These are phyloP conservation scores for Paracentrotus lividus DNA, from an alignment of 53 echinoderm and acorn worm species.

Conservation along the genomic window DNA sequence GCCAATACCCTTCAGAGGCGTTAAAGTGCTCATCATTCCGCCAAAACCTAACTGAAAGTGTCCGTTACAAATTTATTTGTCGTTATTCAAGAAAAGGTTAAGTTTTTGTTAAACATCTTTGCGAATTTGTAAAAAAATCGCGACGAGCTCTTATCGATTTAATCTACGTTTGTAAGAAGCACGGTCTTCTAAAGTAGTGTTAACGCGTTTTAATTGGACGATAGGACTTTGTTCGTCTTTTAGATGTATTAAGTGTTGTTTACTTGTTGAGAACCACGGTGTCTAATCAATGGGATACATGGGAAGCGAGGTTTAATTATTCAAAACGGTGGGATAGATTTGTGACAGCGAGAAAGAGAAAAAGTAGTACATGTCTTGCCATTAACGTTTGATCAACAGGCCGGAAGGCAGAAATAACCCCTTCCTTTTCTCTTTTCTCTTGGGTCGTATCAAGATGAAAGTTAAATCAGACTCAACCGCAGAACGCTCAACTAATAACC, in stretches of 20 bases:
- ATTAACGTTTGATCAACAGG: constrained; percentile 63
- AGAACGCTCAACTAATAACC: constrained; percentile 67
- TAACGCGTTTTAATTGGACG: constrained; percentile 56
- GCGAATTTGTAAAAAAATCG: constrained; percentile 44
- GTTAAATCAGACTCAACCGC: constrained; percentile 65
- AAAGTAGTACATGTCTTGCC: constrained; percentile 32
- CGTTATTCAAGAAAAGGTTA: constrained; percentile 64
- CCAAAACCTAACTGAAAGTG: background rate
- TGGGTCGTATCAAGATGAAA: constrained; percentile 22
- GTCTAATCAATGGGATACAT: constrained; percentile 10
- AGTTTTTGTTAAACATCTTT: constrained; percentile 56
- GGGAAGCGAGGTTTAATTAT: constrained; percentile 55
- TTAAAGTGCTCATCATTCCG: constrained; percentile 48
- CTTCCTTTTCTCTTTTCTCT: background rate
- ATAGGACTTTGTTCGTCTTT: constrained; percentile 50
- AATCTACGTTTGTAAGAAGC: constrained; percentile 39
- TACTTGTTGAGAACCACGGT: constrained; percentile 5
- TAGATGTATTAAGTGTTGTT: constrained; percentile 16
- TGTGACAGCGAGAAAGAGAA: constrained; percentile 30
- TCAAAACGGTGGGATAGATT: constrained; percentile 39
- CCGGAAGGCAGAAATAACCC: constrained; percentile 45
- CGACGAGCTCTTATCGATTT: constrained; percentile 18
- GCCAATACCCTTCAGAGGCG: constrained; percentile 6
- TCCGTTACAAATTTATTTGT: constrained; percentile 60
- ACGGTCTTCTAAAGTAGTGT: background rate